phyloP scores from a whole-genome alignment of 2,888 invertebrate genomes.

The Cabera pusaria region DNA sequence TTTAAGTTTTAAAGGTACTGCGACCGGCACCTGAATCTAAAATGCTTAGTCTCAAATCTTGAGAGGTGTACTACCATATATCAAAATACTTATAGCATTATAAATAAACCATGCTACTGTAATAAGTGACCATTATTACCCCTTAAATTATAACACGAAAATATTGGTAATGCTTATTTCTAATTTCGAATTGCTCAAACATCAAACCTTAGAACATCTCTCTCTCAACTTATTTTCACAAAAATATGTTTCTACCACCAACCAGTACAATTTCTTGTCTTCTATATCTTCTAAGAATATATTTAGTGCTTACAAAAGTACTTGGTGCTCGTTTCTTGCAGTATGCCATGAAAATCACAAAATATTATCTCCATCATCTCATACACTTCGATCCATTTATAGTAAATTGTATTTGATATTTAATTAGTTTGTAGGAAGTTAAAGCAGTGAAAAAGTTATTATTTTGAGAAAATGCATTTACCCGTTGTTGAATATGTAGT shows the following conservation, averaged over 20 bases:
- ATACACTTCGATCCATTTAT: constrained; percentile 16
- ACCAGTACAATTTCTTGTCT: constrained; percentile 5
- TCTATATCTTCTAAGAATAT: constrained; percentile 9
- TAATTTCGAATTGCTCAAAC: constrained; percentile 8
- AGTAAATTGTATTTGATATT: constrained; percentile 15
- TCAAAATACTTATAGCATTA: too few relatives aligned
- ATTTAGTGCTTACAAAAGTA: constrained; percentile 24
- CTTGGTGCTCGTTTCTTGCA: constrained; percentile 65
- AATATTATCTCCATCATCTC: constrained; percentile 16
- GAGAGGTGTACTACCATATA: constrained; percentile 4
- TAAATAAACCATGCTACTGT: constrained; percentile 58
- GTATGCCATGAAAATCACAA: constrained; percentile 45
- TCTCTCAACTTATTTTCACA: too few relatives aligned
- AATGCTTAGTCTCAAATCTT: constrained; percentile 11
- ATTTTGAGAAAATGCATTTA: constrained; percentile 76
- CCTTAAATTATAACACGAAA: too few relatives aligned
- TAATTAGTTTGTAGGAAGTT: constrained; percentile 20
- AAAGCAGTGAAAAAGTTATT: constrained; percentile 44
- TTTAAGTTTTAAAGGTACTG: constrained; percentile 15
- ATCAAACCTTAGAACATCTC: too few relatives aligned
- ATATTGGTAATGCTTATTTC: too few relatives aligned
- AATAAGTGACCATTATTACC: constrained; percentile 49
- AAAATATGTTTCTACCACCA: too few relatives aligned
- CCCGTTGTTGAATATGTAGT: constrained; percentile 58
- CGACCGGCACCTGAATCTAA: constrained; percentile 15